These are phyloP conservation scores for Burhinus bistriatus DNA, from an alignment of 2,113 vertebrate genomes.

Conservation along the genomic window DNA sequence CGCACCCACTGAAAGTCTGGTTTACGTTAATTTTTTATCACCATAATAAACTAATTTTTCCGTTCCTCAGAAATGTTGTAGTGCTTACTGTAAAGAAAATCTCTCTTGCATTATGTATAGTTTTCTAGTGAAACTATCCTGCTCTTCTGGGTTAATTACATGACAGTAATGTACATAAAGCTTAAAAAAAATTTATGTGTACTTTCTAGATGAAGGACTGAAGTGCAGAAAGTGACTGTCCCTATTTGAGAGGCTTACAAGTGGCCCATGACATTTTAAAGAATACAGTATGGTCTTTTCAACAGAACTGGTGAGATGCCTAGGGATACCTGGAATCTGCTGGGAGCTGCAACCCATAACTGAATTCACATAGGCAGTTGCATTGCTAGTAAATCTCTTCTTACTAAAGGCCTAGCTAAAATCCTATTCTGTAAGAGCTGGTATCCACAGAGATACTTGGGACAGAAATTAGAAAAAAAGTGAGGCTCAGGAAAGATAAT, in stretches of 20 bases:
- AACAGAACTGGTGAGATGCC: not conserved
- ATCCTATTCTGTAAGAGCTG: not conserved
- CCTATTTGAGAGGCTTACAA: not conserved
- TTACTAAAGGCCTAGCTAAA: not conserved
- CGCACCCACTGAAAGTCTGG: not conserved
- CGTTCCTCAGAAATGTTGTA: not conserved
- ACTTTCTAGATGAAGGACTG: not conserved
- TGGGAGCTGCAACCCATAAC: not conserved
- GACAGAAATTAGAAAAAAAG: not conserved
- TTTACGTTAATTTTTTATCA: not conserved
- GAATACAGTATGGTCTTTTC: not conserved
- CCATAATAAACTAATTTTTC: not conserved
- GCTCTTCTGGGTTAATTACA: not conserved
- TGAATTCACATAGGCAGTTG: not conserved
- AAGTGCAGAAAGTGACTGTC: not conserved
- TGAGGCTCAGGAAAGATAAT: not conserved
- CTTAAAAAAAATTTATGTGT: not conserved
- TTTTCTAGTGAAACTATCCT: not conserved
- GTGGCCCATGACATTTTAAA: not conserved
- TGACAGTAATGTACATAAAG: not conserved
- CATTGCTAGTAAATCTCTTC: not conserved
- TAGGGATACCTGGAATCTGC: not conserved
- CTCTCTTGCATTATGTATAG: not conserved
- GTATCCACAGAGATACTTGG: not conserved
- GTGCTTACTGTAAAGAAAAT: not conserved